A percentile compares a stretch with the other conserved stretches of the same genome.
Evolutionary conservation across 2,797 vertebrate species (phyloP).

Genomic region (Coregonus ussuriensis): DNA sequence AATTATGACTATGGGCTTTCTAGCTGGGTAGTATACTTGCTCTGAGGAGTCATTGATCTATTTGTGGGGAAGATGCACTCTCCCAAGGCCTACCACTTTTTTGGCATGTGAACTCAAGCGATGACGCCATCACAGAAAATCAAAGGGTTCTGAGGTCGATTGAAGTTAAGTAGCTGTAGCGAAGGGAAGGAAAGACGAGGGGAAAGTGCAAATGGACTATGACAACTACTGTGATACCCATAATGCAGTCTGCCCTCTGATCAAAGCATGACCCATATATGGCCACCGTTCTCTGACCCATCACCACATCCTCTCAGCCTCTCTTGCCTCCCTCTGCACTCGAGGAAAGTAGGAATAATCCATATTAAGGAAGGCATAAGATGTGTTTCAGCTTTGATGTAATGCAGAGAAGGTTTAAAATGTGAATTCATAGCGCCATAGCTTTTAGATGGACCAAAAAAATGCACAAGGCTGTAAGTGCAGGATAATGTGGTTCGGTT

Average conservation of each 20-base stretch:
- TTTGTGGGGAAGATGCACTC: slow-evolving; percentile 19
- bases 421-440: neutral
- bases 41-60: slow-evolving; percentile 18
- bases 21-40: slow-evolving; percentile 2
- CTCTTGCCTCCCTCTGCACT: slow-evolving; percentile 1
- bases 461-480: neutral
- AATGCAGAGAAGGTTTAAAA: slow-evolving; percentile 7
- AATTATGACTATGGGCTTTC: slow-evolving; percentile 22
- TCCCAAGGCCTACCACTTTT: neutral
- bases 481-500: slow-evolving; percentile 4
- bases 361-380: neutral
- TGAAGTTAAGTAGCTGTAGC: slow-evolving; percentile 28
- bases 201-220: slow-evolving; percentile 21
- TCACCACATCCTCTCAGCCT: neutral
- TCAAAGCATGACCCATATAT: slow-evolving; percentile 19
- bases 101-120: neutral
- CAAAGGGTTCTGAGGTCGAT: slow-evolving; percentile 21
- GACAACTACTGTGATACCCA: slow-evolving; percentile 26
- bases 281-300: neutral
- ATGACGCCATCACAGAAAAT: slow-evolving; percentile 17
- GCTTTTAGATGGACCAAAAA: slow-evolving; percentile 1
- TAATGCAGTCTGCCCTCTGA: slow-evolving; percentile 19
- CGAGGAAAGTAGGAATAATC: slow-evolving; percentile 9
- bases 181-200: neutral
- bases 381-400: slow-evolving; percentile 21